Evolutionary conservation across 2,888 invertebrate species (phyloP), one percentile per base, ranked within the genome.

Genomic region (Oxyscelio sp.): DNA sequence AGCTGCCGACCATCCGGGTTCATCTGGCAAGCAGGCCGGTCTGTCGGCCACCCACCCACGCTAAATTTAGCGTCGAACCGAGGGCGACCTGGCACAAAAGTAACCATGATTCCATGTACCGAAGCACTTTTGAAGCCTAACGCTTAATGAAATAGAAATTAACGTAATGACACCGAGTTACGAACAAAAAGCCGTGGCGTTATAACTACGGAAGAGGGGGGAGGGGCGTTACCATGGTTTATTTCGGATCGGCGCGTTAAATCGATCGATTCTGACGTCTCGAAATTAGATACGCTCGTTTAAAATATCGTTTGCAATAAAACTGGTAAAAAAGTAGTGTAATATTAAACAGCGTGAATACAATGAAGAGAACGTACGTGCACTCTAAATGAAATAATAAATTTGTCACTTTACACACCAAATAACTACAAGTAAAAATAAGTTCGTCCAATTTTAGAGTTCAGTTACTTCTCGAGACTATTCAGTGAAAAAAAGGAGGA

Each of bases 31-130:
- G 88, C 90, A 79, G 89, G 85, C 88, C 80, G 87, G 75, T 80
- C 80, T 78, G 85, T 85, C 87, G 84, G 65, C 81, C 85, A 85
- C 81, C 87, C 91, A 92, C 92, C 91, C 90, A 92, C 91, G 89
- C 90, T 92, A 92, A 91, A 92, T 92, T 92, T 92, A 92, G 92
- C 89, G 78, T 11, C 78, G 61, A 78, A 74, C 80, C 52, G 65
- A 68, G 79, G 70, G 70, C 71, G 79, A 75, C 79, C 82, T 84
- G 84, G 85, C 83, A 85, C 83, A 84, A 82, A 85, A 87, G 84
- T 85, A 82, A 78, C 59, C 78, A 75, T 59, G 78, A 43, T 45
- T 80, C 78, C 68, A 75, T 70, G 58, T 71, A 79, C 79, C 82
- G 63, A 24, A 70, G 52, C 56, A 70, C 74, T 75, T 48, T 34